Percentiles rank a stretch among this genome's conserved stretches.
Evolutionary conservation across 2,888 invertebrate species (phyloP).

Genomic region (Orthosia gracilis): DNA sequence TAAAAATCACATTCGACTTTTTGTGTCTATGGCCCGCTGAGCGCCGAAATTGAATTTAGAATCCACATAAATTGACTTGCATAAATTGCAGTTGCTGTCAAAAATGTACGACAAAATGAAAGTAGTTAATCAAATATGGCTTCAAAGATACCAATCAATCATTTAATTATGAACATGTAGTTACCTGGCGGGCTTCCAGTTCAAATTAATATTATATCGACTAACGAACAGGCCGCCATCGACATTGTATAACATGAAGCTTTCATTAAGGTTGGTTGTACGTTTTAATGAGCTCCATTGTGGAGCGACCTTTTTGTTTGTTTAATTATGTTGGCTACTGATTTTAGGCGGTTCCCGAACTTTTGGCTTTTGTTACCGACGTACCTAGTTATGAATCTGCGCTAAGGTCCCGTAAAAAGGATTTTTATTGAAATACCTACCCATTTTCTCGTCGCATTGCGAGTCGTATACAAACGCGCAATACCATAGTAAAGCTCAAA

Average conservation of each 20-base stretch:
- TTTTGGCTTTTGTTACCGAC: conserved; percentile 14
- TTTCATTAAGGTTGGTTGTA: conserved; percentile 64
- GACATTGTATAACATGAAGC: conserved; percentile 59
- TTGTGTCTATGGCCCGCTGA: conserved; percentile 31
- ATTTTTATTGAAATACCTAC: conserved; percentile 21
- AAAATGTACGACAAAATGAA: conserved; percentile 43
- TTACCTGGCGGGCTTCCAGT: conserved; percentile 61
- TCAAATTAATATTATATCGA: conserved; percentile 62
- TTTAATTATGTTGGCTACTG: conserved; percentile 48
- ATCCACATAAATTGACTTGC: conserved; percentile 38
- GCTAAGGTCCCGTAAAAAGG: background rate
- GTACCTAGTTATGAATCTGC: background rate
- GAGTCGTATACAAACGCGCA: background rate
- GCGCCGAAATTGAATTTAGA: conserved; percentile 44
- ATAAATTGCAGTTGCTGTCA: conserved; percentile 38
- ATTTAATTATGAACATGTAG: conserved; percentile 56
- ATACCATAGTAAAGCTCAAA: background rate
- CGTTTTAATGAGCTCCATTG: conserved; percentile 61
- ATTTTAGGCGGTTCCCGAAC: conserved; percentile 36
- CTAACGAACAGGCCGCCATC: conserved; percentile 56
- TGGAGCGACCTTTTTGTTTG: conserved; percentile 44
- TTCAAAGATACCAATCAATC: conserved; percentile 60
- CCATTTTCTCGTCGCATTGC: too few species aligned
- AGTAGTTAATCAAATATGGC: conserved; percentile 44
- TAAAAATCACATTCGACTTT: conserved; percentile 20